These are phyloP conservation scores for Tinea semifulvella DNA, from an alignment of 2,888 invertebrate genomes.

Conservation along the genomic window DNA sequence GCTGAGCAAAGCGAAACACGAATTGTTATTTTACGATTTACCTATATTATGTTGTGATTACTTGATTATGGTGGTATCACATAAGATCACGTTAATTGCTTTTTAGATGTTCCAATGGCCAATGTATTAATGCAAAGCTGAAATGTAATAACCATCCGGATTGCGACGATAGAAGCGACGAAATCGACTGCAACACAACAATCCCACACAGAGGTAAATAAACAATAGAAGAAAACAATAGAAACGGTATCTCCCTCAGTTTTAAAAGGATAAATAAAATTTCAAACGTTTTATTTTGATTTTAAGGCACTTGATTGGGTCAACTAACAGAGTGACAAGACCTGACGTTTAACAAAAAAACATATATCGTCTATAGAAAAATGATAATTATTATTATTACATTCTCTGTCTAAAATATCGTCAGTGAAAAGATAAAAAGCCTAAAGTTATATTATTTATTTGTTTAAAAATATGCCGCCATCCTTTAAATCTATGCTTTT, in stretches of 20 bases:
- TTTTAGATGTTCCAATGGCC: slow-evolving; percentile 48
- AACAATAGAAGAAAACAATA: no score
- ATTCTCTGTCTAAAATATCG: no score
- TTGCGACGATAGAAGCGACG: slow-evolving; percentile 68
- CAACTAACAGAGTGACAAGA: no score
- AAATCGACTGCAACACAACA: slow-evolving; percentile 49
- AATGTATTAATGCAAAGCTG: slow-evolving; percentile 47
- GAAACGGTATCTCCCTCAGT: slow-evolving; percentile 30
- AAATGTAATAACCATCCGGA: slow-evolving; percentile 68
- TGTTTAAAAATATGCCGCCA: no score
- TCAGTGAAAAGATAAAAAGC: no score
- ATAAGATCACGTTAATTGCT: neutral
- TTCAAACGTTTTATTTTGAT: no score
- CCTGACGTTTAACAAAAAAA: no score
- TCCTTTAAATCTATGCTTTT: no score
- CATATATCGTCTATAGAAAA: no score
- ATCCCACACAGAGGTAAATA: slow-evolving; percentile 1
- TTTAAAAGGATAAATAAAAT: slow-evolving; percentile 24
- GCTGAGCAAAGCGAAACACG: neutral
- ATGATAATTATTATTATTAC: no score
- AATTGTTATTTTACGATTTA: slow-evolving; percentile 19
- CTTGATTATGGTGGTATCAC: slow-evolving; percentile 2
- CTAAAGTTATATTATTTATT: no score
- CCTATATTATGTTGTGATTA: slow-evolving; percentile 4
- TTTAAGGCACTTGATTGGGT: no score